Evolutionary conservation across 2,797 vertebrate genomes (phyloP).

Genomic region (Sarcoramphus papa): DNA sequence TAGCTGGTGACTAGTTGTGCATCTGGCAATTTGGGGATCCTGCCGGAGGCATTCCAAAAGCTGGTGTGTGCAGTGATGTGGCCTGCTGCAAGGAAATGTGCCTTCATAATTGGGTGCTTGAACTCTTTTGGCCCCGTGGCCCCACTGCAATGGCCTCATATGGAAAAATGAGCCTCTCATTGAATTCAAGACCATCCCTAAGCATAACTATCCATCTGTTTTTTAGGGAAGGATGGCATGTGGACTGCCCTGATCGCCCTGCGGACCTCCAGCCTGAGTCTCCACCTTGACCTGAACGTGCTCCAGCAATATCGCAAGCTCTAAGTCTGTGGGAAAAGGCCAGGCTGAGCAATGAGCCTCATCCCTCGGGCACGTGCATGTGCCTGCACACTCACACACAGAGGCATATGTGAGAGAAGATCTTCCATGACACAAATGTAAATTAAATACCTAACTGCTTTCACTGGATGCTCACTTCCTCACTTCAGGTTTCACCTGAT

Average conservation of each 20-base stretch:
- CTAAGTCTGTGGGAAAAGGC: background rate
- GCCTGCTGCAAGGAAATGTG: background rate
- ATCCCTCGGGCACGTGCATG: background rate
- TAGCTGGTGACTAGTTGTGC: background rate
- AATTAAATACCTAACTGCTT: background rate
- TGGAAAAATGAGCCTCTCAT: background rate
- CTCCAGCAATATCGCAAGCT: background rate
- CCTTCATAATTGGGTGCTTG: background rate
- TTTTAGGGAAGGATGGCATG: rapidly evolving
- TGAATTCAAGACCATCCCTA: background rate
- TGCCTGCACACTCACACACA: background rate
- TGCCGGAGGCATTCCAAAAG: background rate
- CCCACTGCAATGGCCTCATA: background rate
- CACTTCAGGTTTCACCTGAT: background rate
- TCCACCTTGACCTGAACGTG: background rate
- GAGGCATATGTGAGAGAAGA: background rate
- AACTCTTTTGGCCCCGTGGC: background rate
- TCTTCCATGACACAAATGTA: background rate
- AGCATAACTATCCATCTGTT: background rate
- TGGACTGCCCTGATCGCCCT: background rate
- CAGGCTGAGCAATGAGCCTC: background rate
- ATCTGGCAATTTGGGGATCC: background rate
- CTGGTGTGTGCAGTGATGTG: background rate
- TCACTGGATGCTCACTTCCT: background rate
- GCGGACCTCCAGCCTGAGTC: background rate